Conservation (phyloP, 2,888 invertebrate species). For the Tanypteryx hageni region DNA sequence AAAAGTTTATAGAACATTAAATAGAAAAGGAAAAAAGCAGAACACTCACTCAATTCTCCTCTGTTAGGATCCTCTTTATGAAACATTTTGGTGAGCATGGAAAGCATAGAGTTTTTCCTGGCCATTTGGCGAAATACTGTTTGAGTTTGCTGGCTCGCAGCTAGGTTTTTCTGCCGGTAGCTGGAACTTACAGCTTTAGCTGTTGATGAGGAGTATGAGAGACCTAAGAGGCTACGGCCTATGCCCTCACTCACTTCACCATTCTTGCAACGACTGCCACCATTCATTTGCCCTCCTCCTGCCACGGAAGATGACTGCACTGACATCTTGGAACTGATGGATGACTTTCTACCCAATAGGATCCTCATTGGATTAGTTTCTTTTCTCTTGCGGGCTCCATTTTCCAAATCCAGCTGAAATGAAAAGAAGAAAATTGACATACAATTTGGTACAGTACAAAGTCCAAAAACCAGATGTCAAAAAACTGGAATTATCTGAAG, state of each 20-base stretch:
- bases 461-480: too few species aligned
- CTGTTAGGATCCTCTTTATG: constrained; percentile 66
- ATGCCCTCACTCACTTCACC: constrained; percentile 52
- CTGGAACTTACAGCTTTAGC: constrained; percentile 18
- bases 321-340: constrained; percentile 52
- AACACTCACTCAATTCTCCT: constrained; percentile 63
- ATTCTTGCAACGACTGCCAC: constrained; percentile 5
- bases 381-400: constrained; percentile 23
- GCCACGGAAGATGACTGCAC: constrained; percentile 61
- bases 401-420: constrained; percentile 65
- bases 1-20: background rate
- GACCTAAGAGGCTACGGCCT: constrained; percentile 21
- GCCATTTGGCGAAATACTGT: constrained; percentile 64
- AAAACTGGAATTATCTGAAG: too few species aligned
- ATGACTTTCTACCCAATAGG: constrained; percentile 55
- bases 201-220: constrained; percentile 48
- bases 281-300: background rate
- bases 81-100: constrained; percentile 68
- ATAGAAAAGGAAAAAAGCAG: constrained; percentile 34
- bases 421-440: background rate
- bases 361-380: constrained; percentile 68
- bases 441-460: too few species aligned
- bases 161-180: constrained; percentile 27
- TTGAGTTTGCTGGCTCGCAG: background rate
- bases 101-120: constrained; percentile 68